phyloP scores from a whole-genome alignment of 1,140 invertebrate species.

The Calycopis cecrops region DNA sequence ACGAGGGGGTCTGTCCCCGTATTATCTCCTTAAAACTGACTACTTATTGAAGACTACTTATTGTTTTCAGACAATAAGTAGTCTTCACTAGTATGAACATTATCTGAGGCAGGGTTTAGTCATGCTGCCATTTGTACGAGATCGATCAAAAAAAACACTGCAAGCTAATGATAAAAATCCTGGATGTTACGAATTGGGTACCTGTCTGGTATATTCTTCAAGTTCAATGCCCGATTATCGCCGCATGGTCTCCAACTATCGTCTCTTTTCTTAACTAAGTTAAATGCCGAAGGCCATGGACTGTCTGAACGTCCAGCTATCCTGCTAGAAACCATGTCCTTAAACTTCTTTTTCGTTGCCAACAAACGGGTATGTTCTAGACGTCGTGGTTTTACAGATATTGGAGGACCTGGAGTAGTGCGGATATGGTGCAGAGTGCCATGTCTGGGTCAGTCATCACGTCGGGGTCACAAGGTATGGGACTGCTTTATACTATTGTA shows the following conservation, averaged over 20 bases:
- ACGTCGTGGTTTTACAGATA: conserved; percentile 44
- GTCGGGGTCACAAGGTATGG: too few relatives aligned
- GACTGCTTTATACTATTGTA: too few relatives aligned
- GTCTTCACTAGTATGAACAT: too few relatives aligned
- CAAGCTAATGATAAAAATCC: conserved; percentile 15
- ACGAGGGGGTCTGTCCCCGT: too few relatives aligned
- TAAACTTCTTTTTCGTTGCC: conserved; percentile 47
- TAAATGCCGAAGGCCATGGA: conserved; percentile 57
- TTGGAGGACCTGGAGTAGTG: conserved; percentile 44
- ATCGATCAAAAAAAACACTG: too few relatives aligned
- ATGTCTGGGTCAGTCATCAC: conserved; percentile 24
- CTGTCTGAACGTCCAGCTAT: conserved; percentile 37
- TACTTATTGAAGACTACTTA: too few relatives aligned
- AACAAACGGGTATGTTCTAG: conserved; percentile 41
- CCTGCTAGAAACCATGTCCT: conserved; percentile 37
- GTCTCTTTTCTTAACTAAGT: conserved; percentile 54
- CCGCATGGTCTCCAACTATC: conserved; percentile 53
- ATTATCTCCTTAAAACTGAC: too few relatives aligned
- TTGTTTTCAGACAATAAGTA: too few relatives aligned
- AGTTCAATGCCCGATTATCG: conserved; percentile 40
- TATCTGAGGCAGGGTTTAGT: too few relatives aligned
- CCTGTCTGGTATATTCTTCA: conserved; percentile 18
- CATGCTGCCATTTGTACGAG: too few relatives aligned
- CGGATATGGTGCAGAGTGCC: conserved; percentile 28
- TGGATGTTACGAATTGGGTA: conserved; percentile 25